phyloP scores from a whole-genome alignment of 1,140 invertebrate genomes.

The Apis laboriosa region DNA sequence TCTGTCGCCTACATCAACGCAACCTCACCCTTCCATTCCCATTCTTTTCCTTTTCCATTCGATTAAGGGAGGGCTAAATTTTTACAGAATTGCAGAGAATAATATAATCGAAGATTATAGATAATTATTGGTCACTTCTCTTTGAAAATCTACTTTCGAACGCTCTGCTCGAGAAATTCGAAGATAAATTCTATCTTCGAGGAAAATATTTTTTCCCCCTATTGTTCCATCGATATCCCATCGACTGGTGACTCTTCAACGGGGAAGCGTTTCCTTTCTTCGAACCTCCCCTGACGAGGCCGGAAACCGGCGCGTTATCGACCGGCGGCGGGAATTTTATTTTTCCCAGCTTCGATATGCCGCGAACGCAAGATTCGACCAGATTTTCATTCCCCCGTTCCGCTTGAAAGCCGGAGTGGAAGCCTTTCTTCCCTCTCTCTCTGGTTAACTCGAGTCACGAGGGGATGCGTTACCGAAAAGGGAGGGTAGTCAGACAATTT shows the following conservation, averaged over 20 bases:
- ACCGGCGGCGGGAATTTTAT: constrained; percentile 39
- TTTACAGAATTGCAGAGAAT: too few relatives aligned
- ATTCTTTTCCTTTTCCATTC: too few relatives aligned
- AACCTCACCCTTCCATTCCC: too few relatives aligned
- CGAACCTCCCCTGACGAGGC: not conserved
- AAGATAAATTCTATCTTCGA: too few relatives aligned
- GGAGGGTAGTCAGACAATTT: constrained; percentile 54
- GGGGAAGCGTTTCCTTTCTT: constrained; percentile 17
- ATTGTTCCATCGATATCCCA: constrained; percentile 41
- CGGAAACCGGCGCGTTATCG: constrained; percentile 28
- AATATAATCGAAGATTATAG: too few relatives aligned
- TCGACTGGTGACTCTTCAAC: constrained; percentile 7
- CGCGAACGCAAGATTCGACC: constrained; percentile 41
- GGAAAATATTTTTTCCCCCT: not conserved
- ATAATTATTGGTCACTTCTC: too few relatives aligned
- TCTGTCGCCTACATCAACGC: too few relatives aligned
- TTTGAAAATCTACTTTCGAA: too few relatives aligned
- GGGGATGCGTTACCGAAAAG: constrained; percentile 43
- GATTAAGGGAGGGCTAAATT: too few relatives aligned
- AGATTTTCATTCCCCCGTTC: constrained; percentile 41
- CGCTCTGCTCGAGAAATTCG: too few relatives aligned
- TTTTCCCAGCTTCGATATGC: constrained; percentile 38
- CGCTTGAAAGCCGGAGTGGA: not conserved
- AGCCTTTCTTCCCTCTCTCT: not conserved
- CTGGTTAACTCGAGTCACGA: constrained; percentile 41